These are phyloP conservation scores for Marcusenius ussheri DNA, from an alignment of 2,113 vertebrate genomes.

Conservation along the genomic window DNA sequence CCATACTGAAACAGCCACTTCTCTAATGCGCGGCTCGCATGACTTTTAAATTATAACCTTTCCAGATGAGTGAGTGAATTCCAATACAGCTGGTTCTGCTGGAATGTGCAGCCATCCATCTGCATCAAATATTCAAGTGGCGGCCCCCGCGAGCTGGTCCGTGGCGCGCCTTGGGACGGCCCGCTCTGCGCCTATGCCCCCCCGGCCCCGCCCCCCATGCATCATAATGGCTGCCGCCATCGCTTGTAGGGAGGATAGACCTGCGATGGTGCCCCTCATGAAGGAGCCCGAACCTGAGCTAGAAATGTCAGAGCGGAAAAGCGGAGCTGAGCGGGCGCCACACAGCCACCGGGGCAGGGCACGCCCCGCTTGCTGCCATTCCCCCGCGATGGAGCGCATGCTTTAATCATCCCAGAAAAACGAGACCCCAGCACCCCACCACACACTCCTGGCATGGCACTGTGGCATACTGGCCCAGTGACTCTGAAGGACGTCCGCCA, in stretches of 20 bases:
- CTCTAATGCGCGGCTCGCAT: slow-evolving; percentile 46
- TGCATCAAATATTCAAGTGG: slow-evolving; percentile 70
- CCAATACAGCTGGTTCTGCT: slow-evolving; percentile 67
- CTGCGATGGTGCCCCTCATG: neutral
- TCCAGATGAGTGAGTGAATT: slow-evolving; percentile 62
- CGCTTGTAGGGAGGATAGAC: neutral
- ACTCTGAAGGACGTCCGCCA: neutral
- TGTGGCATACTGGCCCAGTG: neutral
- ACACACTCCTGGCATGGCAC: neutral
- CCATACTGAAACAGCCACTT: slow-evolving; percentile 51
- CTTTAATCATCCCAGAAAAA: neutral
- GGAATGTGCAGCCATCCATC: slow-evolving; percentile 65
- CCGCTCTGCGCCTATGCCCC: neutral
- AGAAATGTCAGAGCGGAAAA: slow-evolving; percentile 15
- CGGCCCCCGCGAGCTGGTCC: slow-evolving; percentile 52
- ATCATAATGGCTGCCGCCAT: slow-evolving; percentile 6
- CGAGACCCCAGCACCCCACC: neutral
- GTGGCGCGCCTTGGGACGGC: slow-evolving; percentile 14
- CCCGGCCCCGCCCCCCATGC: neutral
- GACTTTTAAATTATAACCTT: slow-evolving; percentile 62
- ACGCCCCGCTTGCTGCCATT: neutral
- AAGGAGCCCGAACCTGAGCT: neutral
- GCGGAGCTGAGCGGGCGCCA: neutral
- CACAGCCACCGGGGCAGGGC: neutral
- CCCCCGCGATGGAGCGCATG: neutral